phyloP scores from a whole-genome alignment of 2,888 invertebrate species.

The Leptopilina drosophilae region DNA sequence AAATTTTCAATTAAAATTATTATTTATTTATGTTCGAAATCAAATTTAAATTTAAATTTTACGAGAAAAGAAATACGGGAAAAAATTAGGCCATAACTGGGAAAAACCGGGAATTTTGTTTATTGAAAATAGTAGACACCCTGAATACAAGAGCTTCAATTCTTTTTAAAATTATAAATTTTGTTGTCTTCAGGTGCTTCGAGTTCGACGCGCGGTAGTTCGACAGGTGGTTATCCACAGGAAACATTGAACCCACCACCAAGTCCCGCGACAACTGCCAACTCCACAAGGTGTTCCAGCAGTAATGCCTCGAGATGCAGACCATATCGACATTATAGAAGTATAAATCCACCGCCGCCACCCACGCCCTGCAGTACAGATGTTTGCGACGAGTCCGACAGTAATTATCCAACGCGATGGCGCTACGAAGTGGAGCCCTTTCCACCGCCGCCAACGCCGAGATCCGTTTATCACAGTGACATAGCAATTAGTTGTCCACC shows the following conservation, averaged over 20 bases:
- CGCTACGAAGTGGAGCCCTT: conserved; percentile 84
- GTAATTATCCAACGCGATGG: conserved; percentile 81
- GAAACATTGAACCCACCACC: conserved; percentile 95
- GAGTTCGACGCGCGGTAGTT: conserved; percentile 83
- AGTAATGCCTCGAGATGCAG: conserved; percentile 81
- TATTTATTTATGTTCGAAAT: too few species aligned
- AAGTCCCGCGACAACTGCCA: conserved; percentile 89
- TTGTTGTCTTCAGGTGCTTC: conserved; percentile 78
- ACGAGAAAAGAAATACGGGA: too few species aligned
- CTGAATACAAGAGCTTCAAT: too few species aligned
- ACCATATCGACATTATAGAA: conserved; percentile 86
- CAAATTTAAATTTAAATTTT: too few species aligned
- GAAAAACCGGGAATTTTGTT: too few species aligned
- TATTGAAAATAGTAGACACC: too few species aligned
- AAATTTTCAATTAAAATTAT: too few species aligned
- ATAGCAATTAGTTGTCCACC: conserved; percentile 82
- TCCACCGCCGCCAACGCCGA: conserved; percentile 87
- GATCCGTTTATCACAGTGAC: conserved; percentile 87
- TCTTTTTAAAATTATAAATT: neutral
- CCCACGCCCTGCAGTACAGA: conserved; percentile 97
- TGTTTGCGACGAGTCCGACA: conserved; percentile 93
- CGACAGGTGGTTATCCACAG: conserved; percentile 84
- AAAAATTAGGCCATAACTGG: too few species aligned
- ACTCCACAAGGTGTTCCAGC: conserved; percentile 78
- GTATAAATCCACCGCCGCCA: conserved; percentile 91